Base-by-base conservation (phyloP, 2,113 vertebrate genomes). In the Malurus alboscapulatus region DNA sequence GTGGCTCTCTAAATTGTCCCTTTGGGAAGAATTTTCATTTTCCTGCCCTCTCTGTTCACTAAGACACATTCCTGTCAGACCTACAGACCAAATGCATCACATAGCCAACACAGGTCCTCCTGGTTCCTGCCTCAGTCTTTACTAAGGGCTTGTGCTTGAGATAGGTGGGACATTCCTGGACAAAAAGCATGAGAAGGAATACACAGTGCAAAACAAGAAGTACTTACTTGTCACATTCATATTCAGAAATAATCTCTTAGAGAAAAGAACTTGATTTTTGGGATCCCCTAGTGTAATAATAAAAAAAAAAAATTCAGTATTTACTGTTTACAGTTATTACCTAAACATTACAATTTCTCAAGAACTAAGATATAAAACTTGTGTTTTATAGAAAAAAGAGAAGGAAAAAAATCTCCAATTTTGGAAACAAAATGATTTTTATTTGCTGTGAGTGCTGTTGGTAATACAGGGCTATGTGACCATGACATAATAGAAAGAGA, bases 381-480 rank as follows among this genome's bases (percentile, higher is more conserved):
- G 5, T 8, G 1, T 42, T 83, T 84, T 73, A n/a, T 26, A 54
- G 25, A 48, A 14, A 66, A 65, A 75, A 58, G 12, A 55, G 21
- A 76, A 88, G 38, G 55, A 59, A 77, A 74, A 63, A 63, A 14
- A 17, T 61, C 45, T 94, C 67, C 50, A 14, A 12, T 90, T 96
- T 91, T 87, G 87, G 83, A 96, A 94, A 78, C 51, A 89, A 88
- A 69, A 51, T 14, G 4, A 38, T 26, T 67, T 95, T 97, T 86
- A 29, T 87, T 84, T 81, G 26, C 30, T 55, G 36, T 45, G 26
- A 58, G 24, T 53, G 21, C 55, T 93, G 66, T 8, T 74, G 45
- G 15, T 42, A 47, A 62, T 38, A 29, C 4, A 53, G 38, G 45
- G 36, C 3, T 17, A 11, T 34, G 25, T 59, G 48, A 67, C 36